Base-by-base conservation (phyloP, 2,113 vertebrate species). In the Corythornis madagascariensis region DNA sequence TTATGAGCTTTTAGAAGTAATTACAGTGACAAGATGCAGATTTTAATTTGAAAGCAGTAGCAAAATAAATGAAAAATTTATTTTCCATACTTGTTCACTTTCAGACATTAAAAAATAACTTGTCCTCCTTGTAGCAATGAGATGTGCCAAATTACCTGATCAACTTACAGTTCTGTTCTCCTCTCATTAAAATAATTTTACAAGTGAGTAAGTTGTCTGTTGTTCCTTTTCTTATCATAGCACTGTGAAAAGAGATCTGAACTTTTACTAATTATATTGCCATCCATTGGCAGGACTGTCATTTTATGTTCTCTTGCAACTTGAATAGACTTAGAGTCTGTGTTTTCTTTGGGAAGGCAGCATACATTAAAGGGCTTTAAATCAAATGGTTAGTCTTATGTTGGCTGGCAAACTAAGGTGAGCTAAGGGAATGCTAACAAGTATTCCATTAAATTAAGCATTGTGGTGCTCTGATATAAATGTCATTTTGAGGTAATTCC, bases 1-100 rank as follows among this genome's bases (percentile, higher is more conserved):
- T 88, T 93, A 93, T 73, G 66, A 85, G 47, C 50, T 92, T 92
- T 95, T 83, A 89, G 84, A 56, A 91, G 79, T 96, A 94, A 96
- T 95, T 92, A 91, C 79, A 83, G 55, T 16, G 48, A 64, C 63
- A 50, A 92, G 69, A 57, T 64, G 60, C 25, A 43, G 67, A 85
- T 56, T 75, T 93, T 67, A 85, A 82, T 73, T 72, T 79, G 40
- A 71, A 86, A 83, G 20, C 66, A 65, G 70, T 38, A 67, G 31
- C 33, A 76, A 90, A 96, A 94, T 87, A 83, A 95, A 95, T 83
- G 63, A 82, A 96, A 94, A 88, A 83, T 53, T 83, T 45, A 61
- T 96, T 95, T 94, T 57, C 77, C 20, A 16, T 91, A 69, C 22
- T 66, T 79, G 55, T 87, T 86, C 38, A 53, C 80, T 84, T 91